Evolutionary conservation across 2,113 vertebrate species (phyloP), one percentile per base, ranked within the genome.

Genomic region (rat (Rattus norvegicus)): DNA sequence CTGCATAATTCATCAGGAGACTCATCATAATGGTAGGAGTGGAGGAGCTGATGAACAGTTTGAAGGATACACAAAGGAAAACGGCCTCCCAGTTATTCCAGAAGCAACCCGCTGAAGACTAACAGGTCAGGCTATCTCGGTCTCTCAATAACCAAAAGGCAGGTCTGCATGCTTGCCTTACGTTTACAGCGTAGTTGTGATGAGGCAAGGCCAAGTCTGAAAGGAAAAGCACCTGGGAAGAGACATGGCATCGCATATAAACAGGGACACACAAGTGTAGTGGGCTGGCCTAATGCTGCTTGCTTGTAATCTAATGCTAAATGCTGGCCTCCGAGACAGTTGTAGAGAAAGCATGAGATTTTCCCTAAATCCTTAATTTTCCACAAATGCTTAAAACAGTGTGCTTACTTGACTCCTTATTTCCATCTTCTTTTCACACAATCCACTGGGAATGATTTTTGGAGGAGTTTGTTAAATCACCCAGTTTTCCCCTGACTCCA

Each of bases 1-100:
- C 93, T 97, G 94, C 90, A 91, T 98, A 97, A 95, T 97, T 95
- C 96, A 97, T 98, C 97, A 93, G 91, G 93, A 86, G 61, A 96
- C 92, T 93, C 96, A 95, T 93, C 94, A 91, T 89, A 97, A 98
- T 73, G 93, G 94, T 91, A 96, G 97, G 88, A 97, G 73, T 75
- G 69, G 91, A 93, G 86, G 63, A 95, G 72, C 91, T 84, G 73
- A 81, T 84, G 0, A 54, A 98, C 97, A 93, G 97, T 96, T 92
- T 95, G 90, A 88, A 96, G 97, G 97, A 96, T 86, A 95, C 69
- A 96, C 93, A 96, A 77, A 93, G 75, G 67, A 77, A 80, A 91
- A 95, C 79, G 81, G 19, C 87, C 91, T 80, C 65, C 56, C 5
- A 67, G 83, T 95, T 95, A 52, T 92, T 92, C 90, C 79, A 91